These are phyloP conservation scores for Vireo altiloquus DNA, from an alignment of 2,113 vertebrate genomes.

Conservation along the genomic window DNA sequence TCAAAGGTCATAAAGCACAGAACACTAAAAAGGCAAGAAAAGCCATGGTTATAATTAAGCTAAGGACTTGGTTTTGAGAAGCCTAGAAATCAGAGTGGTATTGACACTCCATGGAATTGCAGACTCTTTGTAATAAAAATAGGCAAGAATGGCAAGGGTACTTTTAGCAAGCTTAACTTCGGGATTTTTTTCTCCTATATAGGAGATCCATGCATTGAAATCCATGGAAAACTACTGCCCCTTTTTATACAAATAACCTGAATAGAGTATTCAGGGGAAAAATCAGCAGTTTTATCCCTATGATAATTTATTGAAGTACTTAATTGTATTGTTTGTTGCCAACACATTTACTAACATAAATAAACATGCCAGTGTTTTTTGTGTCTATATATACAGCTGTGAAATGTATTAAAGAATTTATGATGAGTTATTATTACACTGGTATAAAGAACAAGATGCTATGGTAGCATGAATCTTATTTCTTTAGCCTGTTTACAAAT, in stretches of 20 bases:
- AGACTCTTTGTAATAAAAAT: not conserved
- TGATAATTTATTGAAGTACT: not conserved
- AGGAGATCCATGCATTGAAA: not conserved
- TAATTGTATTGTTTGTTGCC: not conserved
- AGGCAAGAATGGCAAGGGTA: not conserved
- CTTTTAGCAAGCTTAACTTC: not conserved
- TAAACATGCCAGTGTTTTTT: not conserved
- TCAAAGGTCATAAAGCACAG: not conserved
- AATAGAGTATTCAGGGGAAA: not conserved
- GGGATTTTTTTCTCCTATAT: not conserved
- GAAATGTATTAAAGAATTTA: not conserved
- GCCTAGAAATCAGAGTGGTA: not conserved
- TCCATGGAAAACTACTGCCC: not conserved
- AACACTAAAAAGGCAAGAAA: not conserved
- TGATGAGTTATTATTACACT: not conserved
- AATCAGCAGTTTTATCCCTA: not conserved
- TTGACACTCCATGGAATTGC: not conserved
- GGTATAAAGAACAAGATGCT: not conserved
- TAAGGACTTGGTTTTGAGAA: not conserved
- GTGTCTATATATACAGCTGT: not conserved
- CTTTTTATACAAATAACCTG: not conserved
- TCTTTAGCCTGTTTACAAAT: not conserved
- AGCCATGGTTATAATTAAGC: not conserved
- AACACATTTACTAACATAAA: not conserved
- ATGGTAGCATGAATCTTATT: not conserved